These are phyloP conservation scores for Tachystola acroxantha DNA, from an alignment of 2,888 invertebrate species.

Conservation along the genomic window DNA sequence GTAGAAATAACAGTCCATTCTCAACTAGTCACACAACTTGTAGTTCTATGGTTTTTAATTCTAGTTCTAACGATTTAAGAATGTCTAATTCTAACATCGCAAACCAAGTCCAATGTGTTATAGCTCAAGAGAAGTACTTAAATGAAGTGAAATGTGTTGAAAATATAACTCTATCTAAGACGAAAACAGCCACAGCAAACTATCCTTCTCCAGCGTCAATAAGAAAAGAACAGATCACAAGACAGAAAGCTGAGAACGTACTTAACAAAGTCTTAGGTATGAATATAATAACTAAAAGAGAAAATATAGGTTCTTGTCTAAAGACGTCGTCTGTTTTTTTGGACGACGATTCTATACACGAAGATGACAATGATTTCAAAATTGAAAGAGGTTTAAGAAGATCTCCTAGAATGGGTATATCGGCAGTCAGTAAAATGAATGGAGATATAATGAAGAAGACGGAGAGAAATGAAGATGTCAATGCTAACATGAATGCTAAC, in stretches of 20 bases:
- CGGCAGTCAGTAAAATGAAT: slow-evolving; percentile 69
- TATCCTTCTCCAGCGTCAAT: slow-evolving; percentile 56
- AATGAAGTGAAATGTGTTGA: slow-evolving; percentile 73
- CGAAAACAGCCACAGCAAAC: slow-evolving; percentile 41
- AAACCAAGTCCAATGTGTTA: slow-evolving; percentile 71
- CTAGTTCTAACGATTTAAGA: slow-evolving; percentile 69
- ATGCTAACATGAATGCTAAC: slow-evolving; percentile 42
- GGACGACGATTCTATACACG: slow-evolving; percentile 62
- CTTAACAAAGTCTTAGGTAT: slow-evolving; percentile 70
- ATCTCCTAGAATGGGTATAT: slow-evolving; percentile 68
- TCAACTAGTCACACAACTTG: slow-evolving; percentile 74
- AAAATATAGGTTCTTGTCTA: slow-evolving; percentile 60
- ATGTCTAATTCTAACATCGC: slow-evolving; percentile 70
- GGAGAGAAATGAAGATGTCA: slow-evolving; percentile 53
- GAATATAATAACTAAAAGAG: slow-evolving; percentile 65
- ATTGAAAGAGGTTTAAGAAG: slow-evolving; percentile 61
- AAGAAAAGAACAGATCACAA: slow-evolving; percentile 64
- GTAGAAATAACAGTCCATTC: slow-evolving; percentile 68
- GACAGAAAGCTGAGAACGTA: slow-evolving; percentile 70
- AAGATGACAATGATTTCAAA: slow-evolving; percentile 61
- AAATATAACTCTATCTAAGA: slow-evolving; percentile 65
- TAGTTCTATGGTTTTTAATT: slow-evolving; percentile 75
- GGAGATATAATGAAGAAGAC: slow-evolving; percentile 68
- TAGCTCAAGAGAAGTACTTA: slow-evolving; percentile 73
- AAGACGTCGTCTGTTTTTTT: slow-evolving; percentile 68